phyloP scores from a whole-genome alignment of 2,888 invertebrate species.

The Mylabris sibirica region DNA sequence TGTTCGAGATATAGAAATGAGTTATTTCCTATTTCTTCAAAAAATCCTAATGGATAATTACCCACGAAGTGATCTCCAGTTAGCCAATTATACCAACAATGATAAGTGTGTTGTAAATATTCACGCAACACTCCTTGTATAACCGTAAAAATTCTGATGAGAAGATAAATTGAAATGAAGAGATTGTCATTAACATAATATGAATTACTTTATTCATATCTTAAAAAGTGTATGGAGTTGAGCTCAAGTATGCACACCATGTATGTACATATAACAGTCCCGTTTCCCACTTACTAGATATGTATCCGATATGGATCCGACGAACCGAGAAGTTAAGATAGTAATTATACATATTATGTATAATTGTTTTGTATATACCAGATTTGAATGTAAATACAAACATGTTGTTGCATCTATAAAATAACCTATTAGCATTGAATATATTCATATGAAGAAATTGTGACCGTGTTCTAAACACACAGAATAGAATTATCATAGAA shows the following conservation, averaged over 20 bases:
- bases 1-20: too few species aligned
- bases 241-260: slow-evolving; percentile 42
- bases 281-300: slow-evolving; percentile 49
- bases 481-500: slow-evolving; percentile 42
- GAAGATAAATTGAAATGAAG: slow-evolving; percentile 35
- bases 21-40: too few species aligned
- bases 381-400: slow-evolving; percentile 38
- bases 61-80: not conserved
- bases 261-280: slow-evolving; percentile 33
- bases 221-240: slow-evolving; percentile 26
- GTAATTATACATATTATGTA: slow-evolving; percentile 57
- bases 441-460: slow-evolving; percentile 45
- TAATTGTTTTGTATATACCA: slow-evolving; percentile 52
- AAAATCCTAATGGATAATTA: not conserved
- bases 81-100: slow-evolving; percentile 5
- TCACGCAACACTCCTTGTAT: slow-evolving; percentile 23
- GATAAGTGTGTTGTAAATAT: slow-evolving; percentile 17
- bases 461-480: slow-evolving; percentile 49
- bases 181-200: slow-evolving; percentile 39
- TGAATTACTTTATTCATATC: slow-evolving; percentile 31
- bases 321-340: slow-evolving; percentile 46
- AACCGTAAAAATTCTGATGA: slow-evolving; percentile 34
- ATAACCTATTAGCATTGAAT: slow-evolving; percentile 52
- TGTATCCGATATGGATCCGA: slow-evolving; percentile 46
- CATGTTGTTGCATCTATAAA: slow-evolving; percentile 43